A percentile compares a stretch with the other conserved stretches of the same genome.
Conservation (phyloP, 1,140 invertebrate species). For the Aphaenogaster floridana region DNA sequence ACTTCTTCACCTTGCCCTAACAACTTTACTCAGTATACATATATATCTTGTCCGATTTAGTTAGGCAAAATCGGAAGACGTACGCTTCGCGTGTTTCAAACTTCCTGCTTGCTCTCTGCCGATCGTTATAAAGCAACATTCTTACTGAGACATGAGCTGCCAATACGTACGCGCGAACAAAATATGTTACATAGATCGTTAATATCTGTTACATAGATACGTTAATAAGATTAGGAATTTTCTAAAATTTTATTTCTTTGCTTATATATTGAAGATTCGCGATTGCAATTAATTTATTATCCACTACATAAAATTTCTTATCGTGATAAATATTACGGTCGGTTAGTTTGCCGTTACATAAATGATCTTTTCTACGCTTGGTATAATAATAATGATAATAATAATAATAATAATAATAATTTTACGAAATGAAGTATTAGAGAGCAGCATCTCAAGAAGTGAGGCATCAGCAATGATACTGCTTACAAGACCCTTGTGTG, state of each 20-base stretch:
- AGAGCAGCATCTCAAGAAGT: too few relatives aligned
- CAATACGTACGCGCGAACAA: not conserved
- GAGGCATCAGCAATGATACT: too few relatives aligned
- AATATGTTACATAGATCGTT: not conserved
- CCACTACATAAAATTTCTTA: not conserved
- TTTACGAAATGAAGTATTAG: too few relatives aligned
- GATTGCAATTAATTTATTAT: not conserved
- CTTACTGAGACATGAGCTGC: not conserved
- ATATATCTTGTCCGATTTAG: not conserved
- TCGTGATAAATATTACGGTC: not conserved
- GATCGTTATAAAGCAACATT: not conserved
- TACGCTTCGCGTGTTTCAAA: not conserved
- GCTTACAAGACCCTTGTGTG: too few relatives aligned
- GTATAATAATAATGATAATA: too few relatives aligned
- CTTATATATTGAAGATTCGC: not conserved
- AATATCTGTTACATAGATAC: too few relatives aligned
- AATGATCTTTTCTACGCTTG: not conserved
- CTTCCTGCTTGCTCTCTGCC: not conserved
- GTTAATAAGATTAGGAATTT: not conserved
- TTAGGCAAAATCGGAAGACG: constrained; percentile 27
- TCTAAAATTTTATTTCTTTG: constrained; percentile 5
- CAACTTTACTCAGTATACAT: constrained; percentile 2
- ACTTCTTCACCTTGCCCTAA: constrained; percentile 18
- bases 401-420: too few relatives aligned
- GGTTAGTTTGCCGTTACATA: not conserved